Evolutionary conservation across 2,113 vertebrate genomes (phyloP).

Genomic region (Meleagris gallopavo): DNA sequence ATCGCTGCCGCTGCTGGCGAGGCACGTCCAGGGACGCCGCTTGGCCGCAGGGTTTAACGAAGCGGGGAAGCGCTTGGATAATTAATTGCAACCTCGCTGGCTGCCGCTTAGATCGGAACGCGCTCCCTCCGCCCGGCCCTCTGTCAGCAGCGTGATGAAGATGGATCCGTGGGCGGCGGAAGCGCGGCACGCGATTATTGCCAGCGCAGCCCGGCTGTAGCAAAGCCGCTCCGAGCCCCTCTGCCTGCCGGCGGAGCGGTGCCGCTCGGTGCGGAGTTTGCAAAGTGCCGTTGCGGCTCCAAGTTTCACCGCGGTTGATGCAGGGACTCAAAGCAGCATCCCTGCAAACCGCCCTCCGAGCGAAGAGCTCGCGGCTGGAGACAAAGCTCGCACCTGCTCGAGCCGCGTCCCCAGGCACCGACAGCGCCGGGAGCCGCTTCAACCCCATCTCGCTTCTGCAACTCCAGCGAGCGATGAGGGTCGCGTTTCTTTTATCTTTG

Average conservation of each 20-base stretch:
- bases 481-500: rapidly evolving
- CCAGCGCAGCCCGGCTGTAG: not conserved
- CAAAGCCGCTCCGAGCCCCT: not conserved
- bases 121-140: not conserved
- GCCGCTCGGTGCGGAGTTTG: not conserved
- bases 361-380: constrained; percentile 7
- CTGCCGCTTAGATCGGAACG: not conserved
- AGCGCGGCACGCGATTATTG: not conserved
- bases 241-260: not conserved
- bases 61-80: not conserved
- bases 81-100: not conserved
- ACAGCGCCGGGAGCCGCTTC: not conserved
- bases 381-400: constrained; percentile 67
- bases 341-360: not conserved
- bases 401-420: not conserved
- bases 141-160: not conserved
- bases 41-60: not conserved
- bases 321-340: not conserved
- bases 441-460: not conserved
- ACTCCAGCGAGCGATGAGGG: not conserved
- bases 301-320: constrained; percentile 6
- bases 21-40: not conserved
- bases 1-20: not conserved
- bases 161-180: not conserved
- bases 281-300: constrained; percentile 13